Base-by-base conservation (phyloP, 2,797 vertebrate species). In the Pipistrellus pipistrellus region DNA sequence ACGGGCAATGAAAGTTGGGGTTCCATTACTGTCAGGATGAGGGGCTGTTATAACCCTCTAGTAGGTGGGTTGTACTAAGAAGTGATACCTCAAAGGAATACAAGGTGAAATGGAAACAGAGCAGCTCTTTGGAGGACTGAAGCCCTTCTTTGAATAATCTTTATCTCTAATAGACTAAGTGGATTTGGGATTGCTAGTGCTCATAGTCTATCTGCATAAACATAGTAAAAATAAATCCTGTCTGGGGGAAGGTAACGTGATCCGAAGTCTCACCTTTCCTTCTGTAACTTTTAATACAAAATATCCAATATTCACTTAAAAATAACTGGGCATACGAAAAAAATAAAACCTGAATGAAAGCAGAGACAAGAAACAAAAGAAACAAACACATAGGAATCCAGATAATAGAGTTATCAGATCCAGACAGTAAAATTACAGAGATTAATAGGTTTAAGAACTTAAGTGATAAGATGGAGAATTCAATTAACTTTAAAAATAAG, bases 401-500 rank as follows among this genome's bases (percentile, higher is more conserved):
- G 57, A 86, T 90, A 86, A 81, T 82, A 75, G 83, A 87, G 41
- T 91, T 94, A 94, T 91, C 88, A 91, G 83, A 94, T 82, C 41
- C 88, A 94, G 88, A 91, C 93, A 86, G 48, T 8, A 21, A 94
- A 82, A 94, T 38, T 62, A 82, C 88, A 91, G 41, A 51, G 68
- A 46, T 82, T 87, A 86, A 86, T 57, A 94, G 83, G 83, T 86
- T 86, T 86, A 90, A 94, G 68, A 87, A 82, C 69, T 81, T 87
- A 86, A 87, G 51, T 44, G 76, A 51, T 91, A 87, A 93, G 53
- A 69, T 10, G 8, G 46, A 86, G 76, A 75, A 86, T 91, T 91
- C 64, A 62, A 94, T 90, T 90, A 94, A 75, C 62, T 94, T 59
- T 75, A 73, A 91, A 94, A 94, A 91, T 86, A 86, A 94, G 69